Evolutionary conservation across 2,113 vertebrate species (phyloP).

Genomic region (Rhagologus leucostigma): DNA sequence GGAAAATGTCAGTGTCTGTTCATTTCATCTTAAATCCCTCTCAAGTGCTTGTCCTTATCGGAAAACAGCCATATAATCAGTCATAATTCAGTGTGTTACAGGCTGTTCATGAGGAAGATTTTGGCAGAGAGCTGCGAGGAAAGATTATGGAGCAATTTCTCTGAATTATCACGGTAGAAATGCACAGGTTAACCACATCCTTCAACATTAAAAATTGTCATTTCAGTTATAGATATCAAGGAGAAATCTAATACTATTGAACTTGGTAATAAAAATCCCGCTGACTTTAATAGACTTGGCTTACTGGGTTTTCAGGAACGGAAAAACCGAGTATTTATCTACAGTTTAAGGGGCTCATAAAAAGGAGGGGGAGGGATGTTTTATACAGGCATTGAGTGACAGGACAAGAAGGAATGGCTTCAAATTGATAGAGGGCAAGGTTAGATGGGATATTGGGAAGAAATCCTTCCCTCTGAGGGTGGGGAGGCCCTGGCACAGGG

Average conservation of each 20-base stretch:
- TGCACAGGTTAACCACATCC: not conserved
- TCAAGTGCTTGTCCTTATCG: not conserved
- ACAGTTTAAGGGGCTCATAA: not conserved
- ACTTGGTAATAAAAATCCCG: not conserved
- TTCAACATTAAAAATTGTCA: not conserved
- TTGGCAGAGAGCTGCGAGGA: not conserved
- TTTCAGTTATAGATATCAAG: not conserved
- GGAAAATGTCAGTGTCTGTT: not conserved
- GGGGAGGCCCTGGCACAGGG: not conserved
- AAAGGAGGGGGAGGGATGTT: not conserved
- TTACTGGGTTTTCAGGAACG: not conserved
- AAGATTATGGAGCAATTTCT: not conserved
- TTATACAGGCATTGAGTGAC: not conserved
- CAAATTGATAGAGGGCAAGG: not conserved
- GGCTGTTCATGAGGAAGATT: not conserved
- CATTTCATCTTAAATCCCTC: slow-evolving; percentile 18
- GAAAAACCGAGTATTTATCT: not conserved
- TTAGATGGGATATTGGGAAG: not conserved
- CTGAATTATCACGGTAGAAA: not conserved
- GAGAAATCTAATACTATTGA: not conserved
- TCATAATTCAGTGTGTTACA: not conserved
- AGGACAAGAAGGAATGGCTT: not conserved
- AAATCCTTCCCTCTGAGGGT: not conserved
- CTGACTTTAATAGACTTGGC: not conserved
- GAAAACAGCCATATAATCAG: not conserved